Conservation (phyloP, 1,140 invertebrate species). For the Drosophila littoralis region DNA sequence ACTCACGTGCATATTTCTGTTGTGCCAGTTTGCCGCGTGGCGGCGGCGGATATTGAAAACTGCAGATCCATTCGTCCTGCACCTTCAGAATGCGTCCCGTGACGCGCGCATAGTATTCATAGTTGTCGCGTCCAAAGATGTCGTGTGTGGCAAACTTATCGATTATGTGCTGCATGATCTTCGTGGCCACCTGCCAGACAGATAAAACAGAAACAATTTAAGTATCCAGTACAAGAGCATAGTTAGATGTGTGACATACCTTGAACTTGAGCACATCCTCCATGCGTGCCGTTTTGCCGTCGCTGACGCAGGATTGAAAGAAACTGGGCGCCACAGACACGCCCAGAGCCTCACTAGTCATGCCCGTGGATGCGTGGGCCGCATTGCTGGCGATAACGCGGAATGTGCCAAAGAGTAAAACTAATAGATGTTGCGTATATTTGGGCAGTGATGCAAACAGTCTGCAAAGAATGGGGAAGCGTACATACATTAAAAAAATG, state of each 20-base stretch:
- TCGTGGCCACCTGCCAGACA: conserved; percentile 91
- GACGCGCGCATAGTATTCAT: conserved; percentile 98
- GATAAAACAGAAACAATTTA: conserved; percentile 1
- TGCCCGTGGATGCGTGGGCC: conserved; percentile 94
- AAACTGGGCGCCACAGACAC: conserved; percentile 98
- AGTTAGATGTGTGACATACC: conserved; percentile 85
- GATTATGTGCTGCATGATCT: conserved; percentile 97
- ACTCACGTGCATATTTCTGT: conserved; percentile 89
- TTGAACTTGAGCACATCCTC: conserved; percentile 97
- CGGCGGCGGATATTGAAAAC: conserved; percentile 95
- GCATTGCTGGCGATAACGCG: conserved; percentile 97
- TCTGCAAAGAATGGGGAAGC: conserved; percentile 86
- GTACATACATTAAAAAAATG: conserved; percentile 13
- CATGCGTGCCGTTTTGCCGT: conserved; percentile 96
- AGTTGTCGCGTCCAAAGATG: conserved; percentile 97
- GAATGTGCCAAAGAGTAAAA: conserved; percentile 98
- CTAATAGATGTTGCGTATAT: conserved; percentile 96
- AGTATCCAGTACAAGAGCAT: background rate
- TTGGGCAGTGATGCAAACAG: conserved; percentile 94
- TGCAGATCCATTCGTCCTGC: conserved; percentile 97
- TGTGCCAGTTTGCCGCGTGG: conserved; percentile 85
- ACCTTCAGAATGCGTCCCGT: conserved; percentile 96
- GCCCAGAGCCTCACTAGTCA: conserved; percentile 98
- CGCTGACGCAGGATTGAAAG: conserved; percentile 97
- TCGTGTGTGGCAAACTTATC: conserved; percentile 98